Conservation (phyloP, 2,797 vertebrate genomes). For the Rhinella marina region DNA sequence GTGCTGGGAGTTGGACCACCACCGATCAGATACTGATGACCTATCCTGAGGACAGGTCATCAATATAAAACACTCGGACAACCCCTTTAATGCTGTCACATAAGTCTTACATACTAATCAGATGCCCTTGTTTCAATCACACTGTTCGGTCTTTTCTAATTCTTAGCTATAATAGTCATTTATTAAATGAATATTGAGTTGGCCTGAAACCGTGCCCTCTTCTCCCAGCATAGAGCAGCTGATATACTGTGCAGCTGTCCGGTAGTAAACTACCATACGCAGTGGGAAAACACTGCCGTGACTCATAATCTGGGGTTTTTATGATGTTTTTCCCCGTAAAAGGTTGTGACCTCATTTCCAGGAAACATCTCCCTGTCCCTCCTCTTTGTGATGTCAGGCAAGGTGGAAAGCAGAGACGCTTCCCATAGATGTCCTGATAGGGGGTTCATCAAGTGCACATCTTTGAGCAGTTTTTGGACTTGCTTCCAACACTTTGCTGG, state of each 20-base stretch:
- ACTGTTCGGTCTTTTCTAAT: neutral
- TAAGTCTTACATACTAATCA: neutral
- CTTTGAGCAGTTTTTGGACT: constrained; percentile 35
- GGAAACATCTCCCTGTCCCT: constrained; percentile 31
- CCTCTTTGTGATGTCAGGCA: constrained; percentile 17
- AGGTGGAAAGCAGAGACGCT: constrained; percentile 24
- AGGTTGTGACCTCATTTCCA: constrained; percentile 7
- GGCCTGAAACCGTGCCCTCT: neutral
- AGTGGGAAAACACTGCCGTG: neutral
- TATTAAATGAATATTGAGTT: neutral
- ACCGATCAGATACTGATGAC: too few species aligned
- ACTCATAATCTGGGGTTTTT: neutral
- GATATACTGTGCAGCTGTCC: neutral
- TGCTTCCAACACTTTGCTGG: constrained; percentile 50
- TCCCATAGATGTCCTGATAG: constrained; percentile 1
- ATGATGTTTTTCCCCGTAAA: constrained; percentile 27
- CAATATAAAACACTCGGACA: too few species aligned
- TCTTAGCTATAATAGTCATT: neutral
- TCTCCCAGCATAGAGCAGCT: neutral
- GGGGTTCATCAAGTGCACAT: constrained; percentile 48
- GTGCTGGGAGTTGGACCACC: too few species aligned
- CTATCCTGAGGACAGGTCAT: too few species aligned
- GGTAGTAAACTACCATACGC: constrained; percentile 1
- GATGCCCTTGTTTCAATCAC: neutral
- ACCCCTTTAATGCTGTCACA: neutral